A percentile compares a stretch with the other conserved stretches of the same genome.
Evolutionary conservation across 1,140 invertebrate species (phyloP).

Genomic region (Drosophila guanche): DNA sequence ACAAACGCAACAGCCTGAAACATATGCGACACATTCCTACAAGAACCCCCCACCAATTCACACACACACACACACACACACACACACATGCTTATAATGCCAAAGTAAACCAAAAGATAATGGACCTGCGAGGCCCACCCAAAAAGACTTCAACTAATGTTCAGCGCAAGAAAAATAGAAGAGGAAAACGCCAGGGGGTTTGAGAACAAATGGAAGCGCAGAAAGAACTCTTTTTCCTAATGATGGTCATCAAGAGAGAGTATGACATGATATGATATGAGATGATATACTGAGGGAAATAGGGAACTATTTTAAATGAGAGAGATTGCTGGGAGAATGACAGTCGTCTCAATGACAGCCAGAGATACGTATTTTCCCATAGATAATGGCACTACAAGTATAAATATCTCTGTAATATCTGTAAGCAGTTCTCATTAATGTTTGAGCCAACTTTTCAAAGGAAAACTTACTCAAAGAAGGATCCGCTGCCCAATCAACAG

Average conservation of each 20-base stretch:
- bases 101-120: conserved; percentile 61
- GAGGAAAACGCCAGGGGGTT: background rate
- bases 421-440: no score
- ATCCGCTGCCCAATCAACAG: background rate
- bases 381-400: no score
- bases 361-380: no score
- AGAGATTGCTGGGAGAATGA: no score
- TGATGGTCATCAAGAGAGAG: background rate
- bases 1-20: background rate
- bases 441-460: no score
- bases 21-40: conserved; percentile 71
- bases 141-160: conserved; percentile 11
- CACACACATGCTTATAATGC: no score
- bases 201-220: background rate
- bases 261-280: background rate
- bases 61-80: conserved; percentile 18
- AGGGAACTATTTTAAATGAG: no score
- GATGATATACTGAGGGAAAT: no score
- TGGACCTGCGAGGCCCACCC: conserved; percentile 19
- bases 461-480: no score
- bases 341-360: no score
- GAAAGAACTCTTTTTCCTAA: background rate
- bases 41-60: conserved; percentile 18
- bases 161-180: conserved; percentile 14
- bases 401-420: no score